These are phyloP conservation scores for Diadophis punctatus DNA, from an alignment of 2,113 vertebrate species.

Conservation along the genomic window DNA sequence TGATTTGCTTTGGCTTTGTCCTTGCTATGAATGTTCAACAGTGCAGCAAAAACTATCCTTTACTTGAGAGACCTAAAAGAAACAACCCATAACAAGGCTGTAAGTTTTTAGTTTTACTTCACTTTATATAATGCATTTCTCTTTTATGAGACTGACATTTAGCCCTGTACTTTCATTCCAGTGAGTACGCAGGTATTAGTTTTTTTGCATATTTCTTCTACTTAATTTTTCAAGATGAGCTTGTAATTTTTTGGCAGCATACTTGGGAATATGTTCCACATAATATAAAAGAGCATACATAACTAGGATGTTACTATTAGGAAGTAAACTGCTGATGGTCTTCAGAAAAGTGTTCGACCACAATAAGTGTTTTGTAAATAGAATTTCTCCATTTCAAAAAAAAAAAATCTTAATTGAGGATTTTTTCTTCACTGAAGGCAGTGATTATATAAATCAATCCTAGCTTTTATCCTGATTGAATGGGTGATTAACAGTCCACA, in stretches of 20 bases:
- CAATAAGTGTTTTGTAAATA: background rate
- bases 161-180: background rate
- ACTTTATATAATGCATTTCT: background rate
- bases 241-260: background rate
- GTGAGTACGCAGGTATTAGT: background rate
- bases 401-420: background rate
- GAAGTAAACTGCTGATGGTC: background rate
- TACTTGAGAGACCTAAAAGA: background rate
- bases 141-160: background rate
- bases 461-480: conserved; percentile 21
- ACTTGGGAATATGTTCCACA: background rate
- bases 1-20: background rate
- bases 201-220: background rate
- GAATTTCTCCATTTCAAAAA: background rate
- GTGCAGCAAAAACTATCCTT: background rate
- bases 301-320: background rate
- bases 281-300: background rate
- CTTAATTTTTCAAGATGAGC: background rate
- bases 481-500: conserved; percentile 23
- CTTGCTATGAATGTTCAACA: background rate
- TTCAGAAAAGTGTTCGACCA: background rate
- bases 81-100: background rate
- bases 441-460: conserved; percentile 1
- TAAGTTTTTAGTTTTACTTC: background rate
- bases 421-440: background rate